phyloP scores from a whole-genome alignment of 2,797 vertebrate species.

The Squalus acanthias region DNA sequence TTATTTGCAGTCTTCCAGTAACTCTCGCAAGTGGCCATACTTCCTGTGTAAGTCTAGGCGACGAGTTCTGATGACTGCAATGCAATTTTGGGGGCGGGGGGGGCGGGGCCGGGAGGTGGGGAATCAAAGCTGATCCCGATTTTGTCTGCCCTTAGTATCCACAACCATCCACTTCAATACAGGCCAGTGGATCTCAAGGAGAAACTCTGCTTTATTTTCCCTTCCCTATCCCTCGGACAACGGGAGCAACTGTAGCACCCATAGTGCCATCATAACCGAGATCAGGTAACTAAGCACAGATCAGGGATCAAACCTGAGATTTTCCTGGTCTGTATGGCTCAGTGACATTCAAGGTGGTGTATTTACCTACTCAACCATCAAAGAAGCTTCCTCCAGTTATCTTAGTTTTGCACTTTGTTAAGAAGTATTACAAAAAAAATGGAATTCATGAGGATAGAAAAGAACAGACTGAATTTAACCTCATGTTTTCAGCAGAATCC shows the following conservation, averaged over 20 bases:
- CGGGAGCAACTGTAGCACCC: too few relatives aligned
- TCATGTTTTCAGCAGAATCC: slow-evolving; percentile 95
- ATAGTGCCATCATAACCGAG: background rate
- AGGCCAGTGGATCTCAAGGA: background rate
- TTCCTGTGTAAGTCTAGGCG: background rate
- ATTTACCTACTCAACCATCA: background rate
- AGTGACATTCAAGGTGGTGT: background rate
- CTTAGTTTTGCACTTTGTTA: background rate
- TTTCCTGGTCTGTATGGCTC: background rate
- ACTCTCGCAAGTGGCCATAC: background rate
- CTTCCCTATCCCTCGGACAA: background rate
- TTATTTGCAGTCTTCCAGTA: background rate
- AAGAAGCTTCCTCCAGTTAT: too few relatives aligned
- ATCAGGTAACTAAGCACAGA: background rate
- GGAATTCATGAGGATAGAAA: slow-evolving; percentile 5
- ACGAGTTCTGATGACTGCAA: background rate
- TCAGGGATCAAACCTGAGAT: background rate
- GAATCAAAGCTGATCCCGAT: background rate
- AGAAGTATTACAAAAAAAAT: background rate
- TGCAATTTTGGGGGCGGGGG: background rate
- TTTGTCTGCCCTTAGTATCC: background rate
- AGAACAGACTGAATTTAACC: slow-evolving; percentile 56
- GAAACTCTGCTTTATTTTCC: background rate
- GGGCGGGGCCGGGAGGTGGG: background rate
- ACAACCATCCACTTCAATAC: background rate